These are phyloP conservation scores for Bostrychus sinensis DNA, from an alignment of 2,113 vertebrate species.

Conservation along the genomic window DNA sequence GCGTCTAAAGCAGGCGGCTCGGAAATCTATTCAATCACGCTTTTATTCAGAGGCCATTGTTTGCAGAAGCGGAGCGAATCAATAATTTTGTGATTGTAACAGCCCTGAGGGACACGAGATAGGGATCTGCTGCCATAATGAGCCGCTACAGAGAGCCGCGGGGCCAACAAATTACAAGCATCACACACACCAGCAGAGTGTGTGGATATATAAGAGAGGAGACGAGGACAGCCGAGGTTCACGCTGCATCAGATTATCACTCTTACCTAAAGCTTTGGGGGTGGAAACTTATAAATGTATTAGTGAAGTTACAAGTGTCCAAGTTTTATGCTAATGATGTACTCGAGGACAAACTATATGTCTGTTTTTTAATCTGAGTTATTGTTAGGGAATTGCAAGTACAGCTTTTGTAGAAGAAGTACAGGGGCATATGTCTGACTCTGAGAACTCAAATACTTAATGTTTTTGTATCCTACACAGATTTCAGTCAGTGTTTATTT, in stretches of 20 bases:
- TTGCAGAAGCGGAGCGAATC: slow-evolving; percentile 57
- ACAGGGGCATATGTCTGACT: background rate
- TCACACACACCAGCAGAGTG: slow-evolving; percentile 12
- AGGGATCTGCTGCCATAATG: slow-evolving; percentile 63
- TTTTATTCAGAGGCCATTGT: slow-evolving; percentile 59
- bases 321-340: background rate
- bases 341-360: background rate
- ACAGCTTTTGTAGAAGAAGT: background rate
- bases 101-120: slow-evolving; percentile 55
- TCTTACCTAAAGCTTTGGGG: background rate
- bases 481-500: no score
- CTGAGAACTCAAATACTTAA: no score
- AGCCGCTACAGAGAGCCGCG: slow-evolving; percentile 50
- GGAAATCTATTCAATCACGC: slow-evolving; percentile 52
- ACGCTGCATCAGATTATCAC: background rate
- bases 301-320: background rate
- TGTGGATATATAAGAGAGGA: background rate
- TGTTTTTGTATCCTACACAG: no score
- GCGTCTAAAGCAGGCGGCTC: slow-evolving; percentile 7
- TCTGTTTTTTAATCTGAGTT: background rate
- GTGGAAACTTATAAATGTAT: background rate
- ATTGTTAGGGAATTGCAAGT: background rate
- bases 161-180: slow-evolving; percentile 48
- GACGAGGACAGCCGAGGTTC: slow-evolving; percentile 16
- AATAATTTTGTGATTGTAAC: slow-evolving; percentile 62